Percentiles rank a stretch among this genome's conserved stretches.
Evolutionary conservation across 2,113 vertebrate species (phyloP).

Genomic region (Dicentrarchus labrax): DNA sequence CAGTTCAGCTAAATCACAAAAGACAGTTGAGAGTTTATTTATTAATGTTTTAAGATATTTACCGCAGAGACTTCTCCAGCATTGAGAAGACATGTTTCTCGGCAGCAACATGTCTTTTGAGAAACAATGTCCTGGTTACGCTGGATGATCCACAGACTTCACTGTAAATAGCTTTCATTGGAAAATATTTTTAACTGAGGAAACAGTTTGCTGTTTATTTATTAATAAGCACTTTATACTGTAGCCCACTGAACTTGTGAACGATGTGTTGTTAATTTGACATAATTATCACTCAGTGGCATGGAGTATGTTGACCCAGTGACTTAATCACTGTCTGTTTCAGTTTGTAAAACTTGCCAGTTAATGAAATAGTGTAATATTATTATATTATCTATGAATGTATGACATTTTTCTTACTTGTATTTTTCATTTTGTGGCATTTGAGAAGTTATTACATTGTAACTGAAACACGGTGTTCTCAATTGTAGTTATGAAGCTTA

Average conservation of each 20-base stretch:
- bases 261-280: background rate
- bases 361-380: background rate
- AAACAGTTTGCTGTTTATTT: background rate
- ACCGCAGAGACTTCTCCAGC: background rate
- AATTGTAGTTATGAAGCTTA: background rate
- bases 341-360: background rate
- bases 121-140: background rate
- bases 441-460: background rate
- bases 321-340: background rate
- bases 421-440: background rate
- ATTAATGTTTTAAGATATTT: background rate
- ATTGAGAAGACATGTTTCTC: background rate
- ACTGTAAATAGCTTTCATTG: background rate
- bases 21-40: background rate
- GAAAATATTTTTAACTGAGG: conserved; percentile 2
- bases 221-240: too few relatives aligned
- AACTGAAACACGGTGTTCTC: background rate
- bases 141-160: background rate
- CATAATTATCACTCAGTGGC: background rate
- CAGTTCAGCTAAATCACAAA: background rate
- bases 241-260: background rate
- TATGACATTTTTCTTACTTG: background rate
- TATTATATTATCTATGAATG: background rate
- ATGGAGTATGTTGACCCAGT: background rate
- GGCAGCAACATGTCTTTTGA: background rate